Evolutionary conservation across 2,113 vertebrate genomes (phyloP), one percentile per base, ranked within the genome.

Genomic region (Ondatra zibethicus): DNA sequence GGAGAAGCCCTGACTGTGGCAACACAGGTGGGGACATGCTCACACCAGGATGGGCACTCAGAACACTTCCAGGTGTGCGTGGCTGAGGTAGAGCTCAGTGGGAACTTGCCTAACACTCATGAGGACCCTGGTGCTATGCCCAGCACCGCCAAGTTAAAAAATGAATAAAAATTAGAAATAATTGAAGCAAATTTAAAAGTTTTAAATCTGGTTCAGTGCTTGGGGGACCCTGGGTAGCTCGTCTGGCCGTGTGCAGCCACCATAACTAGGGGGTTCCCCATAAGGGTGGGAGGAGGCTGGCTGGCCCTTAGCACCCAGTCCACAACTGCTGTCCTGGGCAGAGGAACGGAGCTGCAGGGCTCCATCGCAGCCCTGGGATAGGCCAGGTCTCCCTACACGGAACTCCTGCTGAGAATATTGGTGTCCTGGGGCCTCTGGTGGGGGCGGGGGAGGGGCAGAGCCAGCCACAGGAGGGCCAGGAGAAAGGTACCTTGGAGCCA

Each of bases 401-500:
- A 14, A 52, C 78, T 82, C 36, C 52, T n/a, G 36, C 80, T 82
- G 36, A n/a, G 33, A 58, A 21, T 7, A 9, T 0, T 52, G 31
- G 47, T 80, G 77, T n/a, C 78, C 21, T n/a, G 31, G 50, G 77
- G 77, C 33, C 52, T 33, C 11, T 13, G 78, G 78, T 33, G 7
- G 78, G 17, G 36, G 10, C 2, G 19, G 42, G 21, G 21, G 39
- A 25, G 73, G n/a, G 10, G 14, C 25, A 6, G 39, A n/a, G 19
- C 73, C 39, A 27, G 75, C 39, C 73, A 12, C 39, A 11, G 45
- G 4, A 3, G 42, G 42, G 9, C 29, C 29, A 14, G 52, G 25
- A 5, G 7, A 12, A 7, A 1, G 7, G 95, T 99, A 99, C 99
- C 99, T 99, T 99, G 39, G 99, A 99, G 58, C 99, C 99, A 0